phyloP scores from a whole-genome alignment of 2,888 invertebrate genomes.

The Melanostoma mellinum region DNA sequence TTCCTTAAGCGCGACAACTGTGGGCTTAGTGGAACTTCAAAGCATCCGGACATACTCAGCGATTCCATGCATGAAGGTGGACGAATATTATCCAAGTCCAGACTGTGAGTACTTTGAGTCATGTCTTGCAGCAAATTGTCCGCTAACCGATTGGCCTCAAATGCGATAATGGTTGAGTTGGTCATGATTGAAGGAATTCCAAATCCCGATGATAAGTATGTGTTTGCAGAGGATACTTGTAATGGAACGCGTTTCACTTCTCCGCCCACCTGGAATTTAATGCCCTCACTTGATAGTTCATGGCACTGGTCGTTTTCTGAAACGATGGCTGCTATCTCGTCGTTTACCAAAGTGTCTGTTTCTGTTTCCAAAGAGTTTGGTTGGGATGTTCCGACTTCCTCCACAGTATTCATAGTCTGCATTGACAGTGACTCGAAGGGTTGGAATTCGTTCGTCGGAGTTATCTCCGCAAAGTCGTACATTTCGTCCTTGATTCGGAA shows the following conservation, averaged over 20 bases:
- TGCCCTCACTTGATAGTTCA: conserved; percentile 68
- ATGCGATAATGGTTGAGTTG: conserved; percentile 88
- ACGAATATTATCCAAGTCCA: conserved; percentile 89
- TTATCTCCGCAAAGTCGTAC: conserved; percentile 78
- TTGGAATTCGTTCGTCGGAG: conserved; percentile 78
- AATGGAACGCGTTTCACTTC: conserved; percentile 77
- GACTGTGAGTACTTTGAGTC: conserved; percentile 85
- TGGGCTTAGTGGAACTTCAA: conserved; percentile 80
- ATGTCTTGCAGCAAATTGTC: conserved; percentile 83
- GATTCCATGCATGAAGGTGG: conserved; percentile 91
- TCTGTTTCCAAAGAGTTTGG: conserved; percentile 78
- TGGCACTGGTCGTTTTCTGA: conserved; percentile 69
- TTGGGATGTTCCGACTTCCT: conserved; percentile 73
- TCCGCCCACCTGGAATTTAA: conserved; percentile 79
- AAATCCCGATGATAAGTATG: conserved; percentile 75
- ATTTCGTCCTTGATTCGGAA: conserved; percentile 70
- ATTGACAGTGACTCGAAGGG: conserved; percentile 64
- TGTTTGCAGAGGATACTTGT: conserved; percentile 67
- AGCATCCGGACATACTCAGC: conserved; percentile 83
- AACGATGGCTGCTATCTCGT: conserved; percentile 56
- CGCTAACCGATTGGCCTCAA: conserved; percentile 88
- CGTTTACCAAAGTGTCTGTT: conserved; percentile 77
- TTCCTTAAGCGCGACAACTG: conserved; percentile 83
- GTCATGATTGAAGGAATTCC: conserved; percentile 85
- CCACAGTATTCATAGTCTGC: conserved; percentile 59